These are phyloP conservation scores for Brachystomella parvula DNA, from an alignment of 1,140 invertebrate species.

Conservation along the genomic window DNA sequence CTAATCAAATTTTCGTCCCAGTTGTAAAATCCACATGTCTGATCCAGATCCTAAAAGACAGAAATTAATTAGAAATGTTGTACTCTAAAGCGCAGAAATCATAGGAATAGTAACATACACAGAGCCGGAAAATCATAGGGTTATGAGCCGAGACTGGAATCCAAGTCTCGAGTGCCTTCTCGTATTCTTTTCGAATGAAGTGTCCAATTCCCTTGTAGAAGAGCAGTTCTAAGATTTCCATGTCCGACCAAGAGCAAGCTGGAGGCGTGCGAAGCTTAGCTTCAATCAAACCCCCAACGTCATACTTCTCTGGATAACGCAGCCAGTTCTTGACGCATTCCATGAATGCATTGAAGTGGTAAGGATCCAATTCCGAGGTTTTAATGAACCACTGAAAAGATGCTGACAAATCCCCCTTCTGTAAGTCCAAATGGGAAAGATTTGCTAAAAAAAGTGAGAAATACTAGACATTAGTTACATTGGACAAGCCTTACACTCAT, in stretches of 20 bases:
- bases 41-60: conserved; percentile 27
- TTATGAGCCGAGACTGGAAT: conserved; percentile 11
- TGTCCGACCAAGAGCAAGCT: conserved; percentile 15
- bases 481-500: conserved; percentile 26
- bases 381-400: conserved; percentile 27
- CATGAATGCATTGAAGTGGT: conserved; percentile 26
- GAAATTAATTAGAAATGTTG: conserved; percentile 6
- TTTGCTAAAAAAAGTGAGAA: too few species aligned
- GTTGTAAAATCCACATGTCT: conserved; percentile 18
- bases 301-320: neutral
- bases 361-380: conserved; percentile 17
- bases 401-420: conserved; percentile 8
- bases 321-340: conserved; percentile 25
- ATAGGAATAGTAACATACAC: too few species aligned
- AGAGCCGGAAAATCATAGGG: conserved; percentile 17
- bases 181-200: conserved; percentile 21
- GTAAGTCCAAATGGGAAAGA: too few species aligned
- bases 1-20: conserved; percentile 18
- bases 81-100: too few species aligned
- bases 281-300: conserved; percentile 3
- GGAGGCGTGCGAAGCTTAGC: neutral
- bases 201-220: conserved; percentile 20
- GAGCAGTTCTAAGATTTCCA: conserved; percentile 22
- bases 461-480: neutral
- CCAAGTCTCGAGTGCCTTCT: conserved; percentile 21